A percentile compares a stretch with the other conserved stretches of the same genome.
Evolutionary conservation across 2,113 vertebrate species (phyloP).

Genomic region (Neotragus moschatus): DNA sequence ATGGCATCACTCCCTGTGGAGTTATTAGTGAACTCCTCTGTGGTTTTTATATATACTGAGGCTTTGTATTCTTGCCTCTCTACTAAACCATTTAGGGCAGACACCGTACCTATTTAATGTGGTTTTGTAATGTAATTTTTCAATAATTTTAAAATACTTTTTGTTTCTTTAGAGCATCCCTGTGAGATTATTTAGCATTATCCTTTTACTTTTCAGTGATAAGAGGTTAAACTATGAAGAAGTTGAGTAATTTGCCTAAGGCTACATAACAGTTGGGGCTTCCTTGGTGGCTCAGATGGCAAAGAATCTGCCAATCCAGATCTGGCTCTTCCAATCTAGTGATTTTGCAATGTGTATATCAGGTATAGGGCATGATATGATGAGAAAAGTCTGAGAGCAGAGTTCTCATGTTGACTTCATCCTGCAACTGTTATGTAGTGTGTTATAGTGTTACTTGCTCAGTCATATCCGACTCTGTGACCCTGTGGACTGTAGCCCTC

Average conservation of each 20-base stretch:
- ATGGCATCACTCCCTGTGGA: background rate
- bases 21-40: conserved; percentile 11
- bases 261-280: background rate
- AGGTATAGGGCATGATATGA: background rate
- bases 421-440: background rate
- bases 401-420: background rate
- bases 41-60: background rate
- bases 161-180: background rate
- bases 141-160: background rate
- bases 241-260: background rate
- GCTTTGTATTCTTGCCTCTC: conserved; percentile 24
- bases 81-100: background rate
- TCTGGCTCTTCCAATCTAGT: background rate
- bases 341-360: background rate
- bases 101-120: background rate
- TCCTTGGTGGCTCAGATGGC: background rate
- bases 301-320: background rate
- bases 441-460: background rate
- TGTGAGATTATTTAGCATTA: background rate
- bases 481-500: background rate
- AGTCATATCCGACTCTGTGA: background rate
- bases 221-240: background rate
- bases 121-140: conserved; percentile 7
- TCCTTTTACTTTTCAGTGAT: background rate
- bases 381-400: background rate